These are phyloP conservation scores for Cladopsammia gracilis DNA, from an alignment of 64 coral and sea anemone species.

Conservation along the genomic window DNA sequence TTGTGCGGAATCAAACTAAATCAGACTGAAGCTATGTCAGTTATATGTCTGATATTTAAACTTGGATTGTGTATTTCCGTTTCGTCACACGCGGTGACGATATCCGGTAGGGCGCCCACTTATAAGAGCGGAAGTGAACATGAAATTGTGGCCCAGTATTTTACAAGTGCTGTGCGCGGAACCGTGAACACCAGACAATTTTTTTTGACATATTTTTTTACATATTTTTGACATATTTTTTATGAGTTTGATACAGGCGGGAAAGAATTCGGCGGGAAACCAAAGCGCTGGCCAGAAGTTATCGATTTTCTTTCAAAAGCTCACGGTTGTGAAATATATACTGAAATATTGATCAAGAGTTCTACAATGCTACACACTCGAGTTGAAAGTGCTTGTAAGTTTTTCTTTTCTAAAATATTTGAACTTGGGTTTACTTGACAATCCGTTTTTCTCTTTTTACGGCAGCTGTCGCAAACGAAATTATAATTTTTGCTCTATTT, in stretches of 20 bases:
- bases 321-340: too few species aligned
- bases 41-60: constrained; percentile 8
- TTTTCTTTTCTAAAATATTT: constrained; percentile 28
- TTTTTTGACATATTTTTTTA: too few species aligned
- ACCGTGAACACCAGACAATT: too few species aligned
- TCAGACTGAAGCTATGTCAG: constrained; percentile 6
- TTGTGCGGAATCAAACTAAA: too few species aligned
- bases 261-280: too few species aligned
- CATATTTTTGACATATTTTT: constrained; percentile 8
- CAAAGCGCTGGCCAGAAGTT: too few species aligned
- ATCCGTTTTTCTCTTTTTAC: neutral
- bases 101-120: constrained; percentile 16
- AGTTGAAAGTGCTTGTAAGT: constrained; percentile 11
- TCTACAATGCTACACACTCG: too few species aligned
- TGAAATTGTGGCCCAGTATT: neutral
- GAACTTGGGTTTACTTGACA: constrained; percentile 1
- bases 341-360: too few species aligned
- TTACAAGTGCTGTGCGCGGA: neutral
- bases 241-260: neutral
- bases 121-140: neutral
- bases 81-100: constrained; percentile 26
- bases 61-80: neutral
- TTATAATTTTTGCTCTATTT: neutral
- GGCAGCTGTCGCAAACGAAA: neutral
- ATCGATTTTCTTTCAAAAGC: too few species aligned